Evolutionary conservation across 2,888 invertebrate genomes (phyloP).

Genomic region (Bellardia bayeri): DNA sequence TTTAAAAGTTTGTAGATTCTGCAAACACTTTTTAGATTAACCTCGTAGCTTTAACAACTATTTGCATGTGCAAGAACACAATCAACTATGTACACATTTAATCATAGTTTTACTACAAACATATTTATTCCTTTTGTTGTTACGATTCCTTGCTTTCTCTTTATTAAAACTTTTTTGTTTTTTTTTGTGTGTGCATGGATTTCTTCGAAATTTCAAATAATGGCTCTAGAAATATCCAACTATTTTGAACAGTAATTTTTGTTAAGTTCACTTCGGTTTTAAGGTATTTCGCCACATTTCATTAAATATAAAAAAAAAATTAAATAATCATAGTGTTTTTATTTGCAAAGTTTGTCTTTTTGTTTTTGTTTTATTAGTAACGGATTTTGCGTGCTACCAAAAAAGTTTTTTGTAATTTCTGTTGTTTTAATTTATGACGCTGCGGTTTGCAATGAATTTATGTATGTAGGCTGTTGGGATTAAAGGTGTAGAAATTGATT

Average conservation of each 20-base stretch:
- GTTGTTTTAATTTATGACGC: conserved; percentile 51
- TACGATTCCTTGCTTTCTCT: neutral
- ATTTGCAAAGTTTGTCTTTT: conserved; percentile 18
- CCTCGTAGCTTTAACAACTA: neutral
- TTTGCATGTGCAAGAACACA: neutral
- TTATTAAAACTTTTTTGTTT: neutral
- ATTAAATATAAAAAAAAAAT: conserved; percentile 1
- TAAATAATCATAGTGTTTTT: neutral
- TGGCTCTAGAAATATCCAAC: conserved; percentile 9
- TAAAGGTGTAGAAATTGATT: neutral
- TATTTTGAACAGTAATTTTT: conserved; percentile 15
- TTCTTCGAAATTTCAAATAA: conserved; percentile 8
- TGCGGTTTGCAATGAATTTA: conserved; percentile 4
- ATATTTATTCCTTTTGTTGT: conserved; percentile 16
- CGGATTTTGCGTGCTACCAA: conserved; percentile 27
- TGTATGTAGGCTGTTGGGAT: neutral
- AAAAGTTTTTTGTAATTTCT: conserved; percentile 18
- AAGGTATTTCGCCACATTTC: conserved; percentile 26
- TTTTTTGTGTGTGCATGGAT: conserved; percentile 7
- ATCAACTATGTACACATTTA: conserved; percentile 17
- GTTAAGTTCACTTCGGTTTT: conserved; percentile 18
- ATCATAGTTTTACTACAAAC: conserved; percentile 20
- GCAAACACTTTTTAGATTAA: too few species aligned
- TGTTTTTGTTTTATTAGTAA: neutral
- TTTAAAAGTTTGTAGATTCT: too few species aligned